Evolutionary conservation across 2,888 invertebrate genomes (phyloP).

Genomic region (Venusia cambrica): DNA sequence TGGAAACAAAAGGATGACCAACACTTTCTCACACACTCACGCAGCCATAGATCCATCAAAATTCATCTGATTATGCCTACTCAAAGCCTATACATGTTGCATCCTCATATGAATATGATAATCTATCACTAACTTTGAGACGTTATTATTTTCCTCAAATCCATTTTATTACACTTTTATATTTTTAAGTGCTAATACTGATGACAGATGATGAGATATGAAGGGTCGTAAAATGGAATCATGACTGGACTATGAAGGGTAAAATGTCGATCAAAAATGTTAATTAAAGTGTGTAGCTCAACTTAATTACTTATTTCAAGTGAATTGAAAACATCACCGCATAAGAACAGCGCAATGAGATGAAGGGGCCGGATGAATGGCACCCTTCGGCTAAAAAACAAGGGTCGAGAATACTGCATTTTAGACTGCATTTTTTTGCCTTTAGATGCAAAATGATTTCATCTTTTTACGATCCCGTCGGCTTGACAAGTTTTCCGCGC

Average conservation of each 20-base stretch:
- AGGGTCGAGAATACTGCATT: conserved; percentile 52
- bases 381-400: conserved; percentile 43
- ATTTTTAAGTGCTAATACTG: too few relatives aligned
- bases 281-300: conserved; percentile 32
- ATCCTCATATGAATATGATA: conserved; percentile 40
- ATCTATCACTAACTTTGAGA: conserved; percentile 28
- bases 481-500: conserved; percentile 7
- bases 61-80: conserved; percentile 35
- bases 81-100: conserved; percentile 33
- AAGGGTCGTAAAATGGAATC: too few relatives aligned
- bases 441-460: conserved; percentile 47
- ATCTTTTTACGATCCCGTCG: conserved; percentile 37
- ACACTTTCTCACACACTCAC: conserved; percentile 23
- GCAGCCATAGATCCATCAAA: conserved; percentile 27
- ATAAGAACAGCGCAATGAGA: conserved; percentile 35
- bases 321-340: conserved; percentile 57
- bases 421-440: conserved; percentile 56
- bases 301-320: conserved; percentile 37
- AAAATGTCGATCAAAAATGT: conserved; percentile 36
- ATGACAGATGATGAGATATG: too few relatives aligned
- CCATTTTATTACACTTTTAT: conserved; percentile 23
- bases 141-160: conserved; percentile 14
- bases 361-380: conserved; percentile 58
- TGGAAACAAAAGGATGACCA: conserved; percentile 26
- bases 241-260: conserved; percentile 15